These are phyloP conservation scores for Champsocephalus gunnari DNA, from an alignment of 2,797 vertebrate species.

Conservation along the genomic window DNA sequence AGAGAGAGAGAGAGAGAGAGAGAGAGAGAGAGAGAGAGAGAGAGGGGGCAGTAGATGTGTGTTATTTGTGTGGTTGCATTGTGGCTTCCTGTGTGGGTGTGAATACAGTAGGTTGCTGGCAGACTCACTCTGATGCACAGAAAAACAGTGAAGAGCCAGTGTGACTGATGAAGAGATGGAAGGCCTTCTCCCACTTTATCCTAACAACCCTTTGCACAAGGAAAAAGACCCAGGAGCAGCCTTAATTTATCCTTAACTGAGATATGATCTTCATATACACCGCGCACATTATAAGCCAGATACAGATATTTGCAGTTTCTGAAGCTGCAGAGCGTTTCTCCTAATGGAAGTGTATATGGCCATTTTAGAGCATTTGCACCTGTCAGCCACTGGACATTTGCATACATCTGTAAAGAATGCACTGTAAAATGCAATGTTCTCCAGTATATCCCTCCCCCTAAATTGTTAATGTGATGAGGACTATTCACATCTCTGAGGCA, in stretches of 20 bases:
- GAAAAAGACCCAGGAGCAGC: constrained; percentile 1
- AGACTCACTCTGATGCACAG: constrained; percentile 52
- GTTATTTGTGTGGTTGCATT: constrained; percentile 65
- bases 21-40: too few species aligned
- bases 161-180: constrained; percentile 39
- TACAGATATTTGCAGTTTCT: too few species aligned
- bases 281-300: not conserved
- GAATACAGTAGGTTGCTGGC: constrained; percentile 74
- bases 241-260: constrained; percentile 8
- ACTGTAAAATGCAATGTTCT: constrained; percentile 22
- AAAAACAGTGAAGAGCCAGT: constrained; percentile 41
- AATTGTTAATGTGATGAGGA: constrained; percentile 25
- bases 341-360: too few species aligned
- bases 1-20: too few species aligned
- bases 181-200: constrained; percentile 29
- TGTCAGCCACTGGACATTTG: constrained; percentile 7
- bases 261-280: constrained; percentile 10
- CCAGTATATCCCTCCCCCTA: constrained; percentile 1
- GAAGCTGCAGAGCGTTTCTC: too few species aligned
- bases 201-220: not conserved
- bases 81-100: constrained; percentile 75
- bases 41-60: constrained; percentile 32
- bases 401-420: constrained; percentile 41
- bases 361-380: too few species aligned
- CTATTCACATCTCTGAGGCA: constrained; percentile 24